Base-by-base conservation (phyloP, 2,113 vertebrate genomes). In the Cynoglossus semilaevis region DNA sequence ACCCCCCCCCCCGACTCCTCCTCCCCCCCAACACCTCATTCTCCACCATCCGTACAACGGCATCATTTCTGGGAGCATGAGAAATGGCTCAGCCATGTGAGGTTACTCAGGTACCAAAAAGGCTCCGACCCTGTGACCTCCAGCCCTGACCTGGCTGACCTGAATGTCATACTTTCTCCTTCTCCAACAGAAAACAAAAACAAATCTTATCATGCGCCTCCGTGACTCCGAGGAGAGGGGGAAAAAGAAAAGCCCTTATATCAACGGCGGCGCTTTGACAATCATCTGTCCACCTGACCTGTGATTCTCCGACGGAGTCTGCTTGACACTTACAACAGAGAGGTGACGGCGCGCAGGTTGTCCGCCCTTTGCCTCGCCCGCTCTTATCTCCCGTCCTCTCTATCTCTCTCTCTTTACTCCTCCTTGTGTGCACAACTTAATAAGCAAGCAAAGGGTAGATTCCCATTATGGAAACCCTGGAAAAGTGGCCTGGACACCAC, bases 401-500 rank as follows among this genome's bases (percentile, higher is more conserved):
- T 82, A 82, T 86, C 84, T 80, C 83, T 67, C 83, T 67, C 66
- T 61, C 70, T 70, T 74, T 77, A 82, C 81, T 79, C 72, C 65
- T 79, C 71, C 77, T 83, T 87, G 87, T 88, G 85, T 88, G 85
- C 85, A 88, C 85, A 88, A 87, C 86, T 88, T 89, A 89, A 87
- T 85, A 83, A 86, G 76, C 81, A 78, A 82, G 88, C 86, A 84
- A 78, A 77, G 82, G 82, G 82, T 86, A 86, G 84, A 84, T 87
- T 89, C 82, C 88, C 79, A 86, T 90, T 89, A 89, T 87, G 81
- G 86, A 81, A 88, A 79, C 64, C 73, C 84, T 87, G 87, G 86
- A 89, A 89, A 85, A 88, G n/a, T 69, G 73, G 86, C 83, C 85
- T 72, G 78, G 85, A 83, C 77, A 84, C 85, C 77, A 70, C 18